A percentile compares a stretch with the other conserved stretches of the same genome.
These are phyloP conservation scores for Trogon melanurus DNA, from an alignment of 2,113 vertebrate species.

Conservation along the genomic window DNA sequence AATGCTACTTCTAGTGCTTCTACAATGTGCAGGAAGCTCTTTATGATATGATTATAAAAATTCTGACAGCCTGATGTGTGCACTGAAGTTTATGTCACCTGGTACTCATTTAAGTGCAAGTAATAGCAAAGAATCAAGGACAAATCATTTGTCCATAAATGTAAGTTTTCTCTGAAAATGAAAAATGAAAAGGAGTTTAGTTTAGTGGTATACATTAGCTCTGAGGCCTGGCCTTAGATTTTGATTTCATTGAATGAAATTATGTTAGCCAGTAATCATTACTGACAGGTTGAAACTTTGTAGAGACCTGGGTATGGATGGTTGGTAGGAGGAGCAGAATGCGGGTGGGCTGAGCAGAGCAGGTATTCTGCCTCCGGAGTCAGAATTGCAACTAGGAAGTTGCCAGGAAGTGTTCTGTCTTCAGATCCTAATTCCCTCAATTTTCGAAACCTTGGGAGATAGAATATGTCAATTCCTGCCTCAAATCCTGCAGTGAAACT, in stretches of 20 bases:
- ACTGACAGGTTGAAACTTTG: not conserved
- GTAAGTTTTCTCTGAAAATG: not conserved
- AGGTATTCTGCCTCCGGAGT: not conserved
- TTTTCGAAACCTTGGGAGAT: not conserved
- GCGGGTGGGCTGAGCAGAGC: not conserved
- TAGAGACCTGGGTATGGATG: not conserved
- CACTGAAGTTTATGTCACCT: not conserved
- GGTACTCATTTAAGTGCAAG: not conserved
- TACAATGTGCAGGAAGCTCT: not conserved
- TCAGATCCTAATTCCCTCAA: not conserved
- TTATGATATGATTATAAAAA: not conserved
- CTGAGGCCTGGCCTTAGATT: not conserved
- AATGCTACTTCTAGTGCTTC: not conserved
- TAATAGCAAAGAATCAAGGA: not conserved
- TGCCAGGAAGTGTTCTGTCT: not conserved
- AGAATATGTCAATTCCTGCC: not conserved
- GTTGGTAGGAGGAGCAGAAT: not conserved
- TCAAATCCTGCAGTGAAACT: conserved; percentile 1
- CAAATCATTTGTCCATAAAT: not conserved
- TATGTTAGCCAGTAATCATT: not conserved
- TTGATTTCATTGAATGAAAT: not conserved
- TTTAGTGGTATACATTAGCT: not conserved
- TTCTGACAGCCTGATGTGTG: not conserved
- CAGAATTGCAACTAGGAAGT: not conserved
- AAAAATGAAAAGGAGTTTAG: not conserved